Evolutionary conservation across 1,140 invertebrate species (phyloP).

Genomic region (Riptortus pedestris): DNA sequence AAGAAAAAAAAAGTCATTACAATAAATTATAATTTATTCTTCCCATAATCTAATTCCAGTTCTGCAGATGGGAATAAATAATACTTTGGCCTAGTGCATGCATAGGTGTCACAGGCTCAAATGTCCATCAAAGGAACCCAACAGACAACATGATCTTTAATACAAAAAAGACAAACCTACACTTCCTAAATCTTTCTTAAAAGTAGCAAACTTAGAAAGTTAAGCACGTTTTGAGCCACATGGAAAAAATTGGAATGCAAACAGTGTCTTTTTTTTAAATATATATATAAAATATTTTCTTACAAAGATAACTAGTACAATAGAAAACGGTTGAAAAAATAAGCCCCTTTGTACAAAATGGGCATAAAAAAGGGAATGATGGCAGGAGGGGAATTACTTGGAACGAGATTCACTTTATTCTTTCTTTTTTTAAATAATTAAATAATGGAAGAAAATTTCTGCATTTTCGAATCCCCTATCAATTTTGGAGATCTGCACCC

Average conservation of each 20-base stretch:
- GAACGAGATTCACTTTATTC: conserved; percentile 16
- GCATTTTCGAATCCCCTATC: background rate
- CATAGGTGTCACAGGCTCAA: conserved; percentile 18
- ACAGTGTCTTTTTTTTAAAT: conserved; percentile 25
- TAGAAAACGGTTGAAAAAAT: conserved; percentile 21
- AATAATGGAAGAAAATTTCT: conserved; percentile 16
- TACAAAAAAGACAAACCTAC: conserved; percentile 25
- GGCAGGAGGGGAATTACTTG: background rate
- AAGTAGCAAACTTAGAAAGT: conserved; percentile 23
- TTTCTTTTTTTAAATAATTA: conserved; percentile 20
- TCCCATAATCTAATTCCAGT: conserved; percentile 26
- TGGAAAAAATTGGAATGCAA: conserved; percentile 27
- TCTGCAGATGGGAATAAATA: conserved; percentile 30
- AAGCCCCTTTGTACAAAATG: conserved; percentile 14
- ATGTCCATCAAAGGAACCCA: conserved; percentile 17
- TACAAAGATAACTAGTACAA: conserved; percentile 25
- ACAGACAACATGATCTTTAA: conserved; percentile 15
- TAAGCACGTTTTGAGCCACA: conserved; percentile 25
- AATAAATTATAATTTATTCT: conserved; percentile 24
- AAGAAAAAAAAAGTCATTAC: background rate
- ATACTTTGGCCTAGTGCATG: conserved; percentile 30
- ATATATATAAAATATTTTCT: conserved; percentile 22
- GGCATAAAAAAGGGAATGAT: conserved; percentile 2
- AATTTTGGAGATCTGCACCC: background rate
- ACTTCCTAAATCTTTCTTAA: conserved; percentile 19